Conservation (phyloP, 2,888 invertebrate species). For the Stenchaetothrips biformis region DNA sequence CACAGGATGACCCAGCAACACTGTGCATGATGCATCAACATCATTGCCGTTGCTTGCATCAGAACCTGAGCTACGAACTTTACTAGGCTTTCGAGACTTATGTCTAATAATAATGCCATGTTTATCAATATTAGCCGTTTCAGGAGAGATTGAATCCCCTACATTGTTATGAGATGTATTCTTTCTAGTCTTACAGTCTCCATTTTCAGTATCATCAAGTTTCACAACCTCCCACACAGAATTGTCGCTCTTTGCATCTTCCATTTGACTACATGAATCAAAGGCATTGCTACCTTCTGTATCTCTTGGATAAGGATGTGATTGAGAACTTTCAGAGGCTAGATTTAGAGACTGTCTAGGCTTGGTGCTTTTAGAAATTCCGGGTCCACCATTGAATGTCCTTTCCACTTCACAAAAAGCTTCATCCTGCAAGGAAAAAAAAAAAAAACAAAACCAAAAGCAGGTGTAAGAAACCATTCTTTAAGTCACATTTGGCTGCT, state of each 20-base stretch:
- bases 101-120: not conserved
- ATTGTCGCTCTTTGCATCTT: not conserved
- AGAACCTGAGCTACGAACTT: not conserved
- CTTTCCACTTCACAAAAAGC: not conserved
- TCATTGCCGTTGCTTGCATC: not conserved
- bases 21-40: not conserved
- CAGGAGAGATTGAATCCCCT: not conserved
- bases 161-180: not conserved
- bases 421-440: conserved; percentile 3
- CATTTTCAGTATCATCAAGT: not conserved
- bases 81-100: not conserved
- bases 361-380: no score
- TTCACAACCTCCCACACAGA: conserved; percentile 12
- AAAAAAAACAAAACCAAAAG: not conserved
- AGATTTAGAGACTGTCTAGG: no score
- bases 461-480: no score
- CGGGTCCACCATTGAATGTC: not conserved
- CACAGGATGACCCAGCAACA: not conserved
- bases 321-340: no score
- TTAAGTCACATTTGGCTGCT: no score
- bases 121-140: not conserved
- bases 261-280: not conserved
- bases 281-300: not conserved
- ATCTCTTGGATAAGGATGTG: no score
- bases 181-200: not conserved